Base-by-base conservation (phyloP, 1,140 invertebrate species). In the Drosophila lacteicornis region DNA sequence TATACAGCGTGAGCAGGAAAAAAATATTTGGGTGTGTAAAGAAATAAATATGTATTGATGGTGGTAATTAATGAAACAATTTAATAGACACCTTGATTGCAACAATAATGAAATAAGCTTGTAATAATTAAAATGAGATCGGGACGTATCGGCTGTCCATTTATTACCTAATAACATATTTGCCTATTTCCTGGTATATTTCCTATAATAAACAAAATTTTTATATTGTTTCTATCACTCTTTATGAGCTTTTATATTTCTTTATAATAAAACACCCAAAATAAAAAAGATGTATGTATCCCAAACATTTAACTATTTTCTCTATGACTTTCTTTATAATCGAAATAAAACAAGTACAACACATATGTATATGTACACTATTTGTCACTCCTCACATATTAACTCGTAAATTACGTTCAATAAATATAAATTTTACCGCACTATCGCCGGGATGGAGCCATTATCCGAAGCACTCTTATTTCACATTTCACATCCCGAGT, bases 391-490 rank as follows among this genome's bases (percentile, higher is more conserved):
- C 11, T 11, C 7, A 47, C 30, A 40, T 33, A 33, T n/a, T 19
- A 49, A 15, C 27, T 38, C 43, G 49, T 73, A 70, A 70, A 70
- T 73, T 11, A 50, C 17, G 4, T 6, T 40, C 19, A 69, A 50
- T 71, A 59, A 59, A 71, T 73, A 71, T 59, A 43, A 12, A 43
- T 43, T 50, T 51, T 51, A 67, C 45, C 45, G 25, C 45, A 73
- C 70, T 73, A 73, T 73, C 69, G 67, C 46, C 17, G 30, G 67
- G 36, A 74, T 74, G 38, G 30, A 74, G 67, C 68, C 55, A 73
- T 73, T 71, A 58, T 25, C 25, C 33, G 27, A 46, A 36, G 36
- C 69, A 47, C 66, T 70, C 43, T 71, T 9, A 53, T 46, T 60
- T 36, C 25, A 30, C 49, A 61, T 55, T 75, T 55, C 43, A 62